A percentile compares a stretch with the other conserved stretches of the same genome.
Evolutionary conservation across 2,113 vertebrate species (phyloP).

Genomic region (Laterallus jamaicensis): DNA sequence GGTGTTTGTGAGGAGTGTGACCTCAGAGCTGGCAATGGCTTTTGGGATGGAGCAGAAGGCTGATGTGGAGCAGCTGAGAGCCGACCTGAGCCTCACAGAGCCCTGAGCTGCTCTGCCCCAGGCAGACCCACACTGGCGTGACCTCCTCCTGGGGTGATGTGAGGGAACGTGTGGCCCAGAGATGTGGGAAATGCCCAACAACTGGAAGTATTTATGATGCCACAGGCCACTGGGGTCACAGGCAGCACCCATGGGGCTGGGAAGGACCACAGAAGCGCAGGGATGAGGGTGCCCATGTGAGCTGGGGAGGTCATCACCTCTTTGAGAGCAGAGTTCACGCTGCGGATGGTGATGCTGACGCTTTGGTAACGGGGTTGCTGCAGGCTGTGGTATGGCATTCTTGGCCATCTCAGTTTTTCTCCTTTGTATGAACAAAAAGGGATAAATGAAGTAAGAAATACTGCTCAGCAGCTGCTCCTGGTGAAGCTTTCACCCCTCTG

Average conservation of each 20-base stretch:
- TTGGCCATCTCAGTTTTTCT: constrained; percentile 34
- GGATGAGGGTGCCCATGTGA: accelerated
- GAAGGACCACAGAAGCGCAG: neutral
- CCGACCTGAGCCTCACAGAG: too few relatives aligned
- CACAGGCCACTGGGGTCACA: accelerated
- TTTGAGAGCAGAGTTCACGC: accelerated
- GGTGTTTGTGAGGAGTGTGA: neutral
- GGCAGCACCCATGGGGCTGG: accelerated
- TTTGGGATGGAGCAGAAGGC: neutral
- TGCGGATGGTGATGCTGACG: neutral
- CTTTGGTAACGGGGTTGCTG: neutral
- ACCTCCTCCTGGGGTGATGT: too few relatives aligned
- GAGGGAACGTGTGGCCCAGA: neutral
- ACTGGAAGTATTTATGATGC: accelerated
- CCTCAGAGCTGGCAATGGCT: too few relatives aligned
- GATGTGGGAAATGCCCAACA: neutral
- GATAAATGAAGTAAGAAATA: constrained; percentile 28
- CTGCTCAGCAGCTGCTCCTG: neutral
- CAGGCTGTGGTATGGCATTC: neutral
- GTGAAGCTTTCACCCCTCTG: neutral
- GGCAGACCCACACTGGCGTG: too few relatives aligned
- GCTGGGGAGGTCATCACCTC: accelerated
- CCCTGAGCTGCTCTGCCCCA: too few relatives aligned
- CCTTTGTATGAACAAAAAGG: constrained; percentile 22
- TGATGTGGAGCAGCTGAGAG: neutral